Percentiles rank a stretch among this genome's conserved stretches.
These are phyloP conservation scores for Ochropleura plecta DNA, from an alignment of 2,888 invertebrate genomes.

Conservation along the genomic window DNA sequence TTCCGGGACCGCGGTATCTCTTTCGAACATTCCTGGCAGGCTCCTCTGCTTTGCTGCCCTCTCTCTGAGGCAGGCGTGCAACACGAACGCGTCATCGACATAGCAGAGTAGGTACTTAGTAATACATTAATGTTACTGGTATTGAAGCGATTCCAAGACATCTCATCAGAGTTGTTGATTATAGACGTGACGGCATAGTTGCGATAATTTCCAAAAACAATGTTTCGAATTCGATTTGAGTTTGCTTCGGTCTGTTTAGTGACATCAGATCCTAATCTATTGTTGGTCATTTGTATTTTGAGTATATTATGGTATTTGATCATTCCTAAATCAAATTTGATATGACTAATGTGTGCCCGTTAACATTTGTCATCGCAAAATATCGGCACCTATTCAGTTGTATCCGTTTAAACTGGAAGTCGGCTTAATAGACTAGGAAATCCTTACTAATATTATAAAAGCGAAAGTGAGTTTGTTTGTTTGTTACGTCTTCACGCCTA, in stretches of 20 bases:
- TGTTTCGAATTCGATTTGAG: constrained; percentile 18
- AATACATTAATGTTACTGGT: neutral
- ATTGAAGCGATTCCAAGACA: constrained; percentile 43
- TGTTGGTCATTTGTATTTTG: constrained; percentile 33
- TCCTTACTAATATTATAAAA: no score
- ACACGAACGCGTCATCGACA: no score
- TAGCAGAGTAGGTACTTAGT: neutral
- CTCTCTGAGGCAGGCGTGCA: no score
- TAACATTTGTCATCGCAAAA: neutral
- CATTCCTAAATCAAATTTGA: neutral
- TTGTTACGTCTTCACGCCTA: no score
- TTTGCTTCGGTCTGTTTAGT: constrained; percentile 11
- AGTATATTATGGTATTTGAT: constrained; percentile 14
- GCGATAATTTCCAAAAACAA: constrained; percentile 42
- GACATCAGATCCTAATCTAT: constrained; percentile 40
- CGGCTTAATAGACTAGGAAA: neutral
- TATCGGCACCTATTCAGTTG: constrained; percentile 1
- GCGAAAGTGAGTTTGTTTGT: no score
- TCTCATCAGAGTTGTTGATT: constrained; percentile 28
- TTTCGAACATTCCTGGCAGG: no score
- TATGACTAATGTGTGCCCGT: neutral
- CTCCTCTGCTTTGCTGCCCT: no score
- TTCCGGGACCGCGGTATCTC: no score
- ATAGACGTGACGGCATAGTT: constrained; percentile 39
- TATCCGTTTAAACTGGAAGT: neutral